Percentiles rank a stretch among this genome's conserved stretches.
Conservation (phyloP, 2,888 invertebrate species). For the Campopleginae sp. region DNA sequence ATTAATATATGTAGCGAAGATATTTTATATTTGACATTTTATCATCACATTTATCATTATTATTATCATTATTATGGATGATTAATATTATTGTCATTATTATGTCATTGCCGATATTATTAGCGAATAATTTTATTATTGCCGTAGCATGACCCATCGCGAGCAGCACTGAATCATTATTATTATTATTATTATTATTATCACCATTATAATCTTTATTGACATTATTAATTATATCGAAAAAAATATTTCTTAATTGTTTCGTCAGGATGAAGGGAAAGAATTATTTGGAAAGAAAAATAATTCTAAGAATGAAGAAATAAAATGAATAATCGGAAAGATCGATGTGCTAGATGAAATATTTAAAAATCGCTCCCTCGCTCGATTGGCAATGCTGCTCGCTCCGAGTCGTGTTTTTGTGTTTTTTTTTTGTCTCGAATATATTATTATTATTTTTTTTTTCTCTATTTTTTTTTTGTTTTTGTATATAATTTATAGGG, state of each 20-base stretch:
- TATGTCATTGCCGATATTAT: slow-evolving; percentile 67
- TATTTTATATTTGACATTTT: slow-evolving; percentile 78
- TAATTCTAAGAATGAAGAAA: background rate
- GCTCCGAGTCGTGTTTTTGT: slow-evolving; percentile 59
- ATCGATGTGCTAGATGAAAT: background rate
- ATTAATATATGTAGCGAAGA: slow-evolving; percentile 80
- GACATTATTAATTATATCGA: slow-evolving; percentile 48
- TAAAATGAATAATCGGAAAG: slow-evolving; percentile 20
- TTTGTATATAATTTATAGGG: slow-evolving; percentile 66
- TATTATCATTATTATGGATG: slow-evolving; percentile 56
- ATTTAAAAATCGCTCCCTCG: slow-evolving; percentile 44
- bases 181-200: slow-evolving; percentile 43
- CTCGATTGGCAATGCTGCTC: slow-evolving; percentile 64
- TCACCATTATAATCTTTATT: slow-evolving; percentile 69
- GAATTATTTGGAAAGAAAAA: background rate
- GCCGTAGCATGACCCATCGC: slow-evolving; percentile 61
- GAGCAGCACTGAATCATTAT: slow-evolving; percentile 66
- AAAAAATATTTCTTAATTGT: slow-evolving; percentile 41
- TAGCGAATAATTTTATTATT: slow-evolving; percentile 65
- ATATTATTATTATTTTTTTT: slow-evolving; percentile 62
- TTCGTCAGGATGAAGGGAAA: slow-evolving; percentile 39
- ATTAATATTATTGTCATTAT: slow-evolving; percentile 61
- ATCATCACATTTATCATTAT: slow-evolving; percentile 67
- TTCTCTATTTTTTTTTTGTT: slow-evolving; percentile 52
- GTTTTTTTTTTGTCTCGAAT: slow-evolving; percentile 26